Base-by-base conservation (phyloP, 2,888 invertebrate species). In the Aleiodes leptofemur region DNA sequence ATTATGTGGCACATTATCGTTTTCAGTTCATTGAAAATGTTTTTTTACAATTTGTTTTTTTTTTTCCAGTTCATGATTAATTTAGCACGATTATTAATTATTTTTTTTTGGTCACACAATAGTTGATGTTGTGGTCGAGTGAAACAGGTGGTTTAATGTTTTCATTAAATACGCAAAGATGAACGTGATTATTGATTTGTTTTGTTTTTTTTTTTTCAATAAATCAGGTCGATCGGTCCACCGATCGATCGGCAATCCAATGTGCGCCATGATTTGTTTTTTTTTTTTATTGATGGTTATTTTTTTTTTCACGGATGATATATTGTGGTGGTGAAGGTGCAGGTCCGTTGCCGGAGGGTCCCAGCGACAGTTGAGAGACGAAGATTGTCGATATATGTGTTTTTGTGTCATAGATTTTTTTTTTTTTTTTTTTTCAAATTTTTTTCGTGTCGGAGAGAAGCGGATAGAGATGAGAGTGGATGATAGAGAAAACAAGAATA, bases 401-500 rank as follows among this genome's bases (percentile, higher is more conserved):
- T 76, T 75, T 76, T 77, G 85, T 82, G 83, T 85, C 48, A 59
- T 75, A 74, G 69, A 43, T 59, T 31, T 64, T 55, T 55, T 57
- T 69, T 61, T 55, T 68, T 71, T 55, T 64, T 69, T 76, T 76
- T 83, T 84, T 81, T 83, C n/a, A n/a, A n/a, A n/a, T 85, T 84
- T 83, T 85, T 81, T 85, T 83, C 81, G 81, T 84, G 82, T 85
- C 81, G 84, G 83, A 85, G 83, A 84, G 84, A 83, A 83, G 83
- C 85, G 84, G 84, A 84, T 86, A 86, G 80, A 86, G 85, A 85
- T 83, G 83, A 82, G 84, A 84, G 83, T 84, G 82, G 78, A 80
- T 81, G 77, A 81, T 80, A 82, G 82, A 84, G 82, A 85, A 85
- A 85, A 86, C 83, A 87, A 86, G 83, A 87, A 84, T 78, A 86